Evolutionary conservation across 1,140 invertebrate species (phyloP), one percentile per base, ranked within the genome.

Genomic region (Hetaerina americana): DNA sequence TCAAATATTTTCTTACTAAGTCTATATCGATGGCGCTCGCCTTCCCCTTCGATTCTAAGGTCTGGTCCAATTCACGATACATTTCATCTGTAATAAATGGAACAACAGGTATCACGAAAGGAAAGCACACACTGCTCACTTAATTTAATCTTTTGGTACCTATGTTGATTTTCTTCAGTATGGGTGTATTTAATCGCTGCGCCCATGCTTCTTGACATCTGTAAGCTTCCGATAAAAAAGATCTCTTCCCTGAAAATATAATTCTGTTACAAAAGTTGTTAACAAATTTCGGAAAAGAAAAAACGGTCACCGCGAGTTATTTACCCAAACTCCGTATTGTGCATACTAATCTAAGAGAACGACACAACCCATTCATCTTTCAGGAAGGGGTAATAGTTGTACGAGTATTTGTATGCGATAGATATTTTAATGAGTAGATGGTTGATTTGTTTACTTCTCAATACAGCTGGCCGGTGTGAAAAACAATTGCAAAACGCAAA

Each of bases 21-120:
- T 93, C 91, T 0, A 92, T 81, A 77, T 92, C 91, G 25, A 92
- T 82, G 6, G 89, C 85, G 79, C 84, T 88, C 0, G 89, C 80
- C 74, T 84, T 83, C 0, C 83, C 83, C 66, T 77, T 74, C 75
- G 78, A 74, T 72, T 84, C 75, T 77, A 82, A 86, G 77, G 84
- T 86, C 74, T 86, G 83, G 57, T 90, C 87, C 10, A 92, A 74
- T 68, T 86, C 83, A 75, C 85, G 79, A 76, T 87, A 91, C 68
- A 92, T 83, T 70, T 88, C 84, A 66, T 84, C 81, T 25, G 71
- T 22, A 74, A 71, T n/a, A 40, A 25, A 25, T 8, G 57, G 66
- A 31, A 2, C 71, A 66, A 70, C 25, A 31, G 27, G 15, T 71
- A 27, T 10, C n/a, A n/a, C n/a, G n/a, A n/a, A n/a, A n/a, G n/a